Conservation (phyloP, 2,888 invertebrate genomes). For the Dryomyza anilis region DNA sequence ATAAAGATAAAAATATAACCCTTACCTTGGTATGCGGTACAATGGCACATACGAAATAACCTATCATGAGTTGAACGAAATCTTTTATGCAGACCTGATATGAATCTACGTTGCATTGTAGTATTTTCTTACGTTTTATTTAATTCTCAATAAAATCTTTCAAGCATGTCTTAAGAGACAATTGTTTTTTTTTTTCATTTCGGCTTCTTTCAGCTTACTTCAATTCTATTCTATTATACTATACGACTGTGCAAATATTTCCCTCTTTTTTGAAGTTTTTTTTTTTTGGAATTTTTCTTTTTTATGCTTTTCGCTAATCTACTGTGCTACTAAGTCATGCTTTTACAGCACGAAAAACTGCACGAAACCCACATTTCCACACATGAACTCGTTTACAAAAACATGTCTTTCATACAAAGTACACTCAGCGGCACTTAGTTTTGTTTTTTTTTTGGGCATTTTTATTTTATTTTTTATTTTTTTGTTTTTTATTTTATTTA, state of each 20-base stretch:
- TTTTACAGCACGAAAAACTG: too few species aligned
- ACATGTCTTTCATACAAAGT: constrained; percentile 15
- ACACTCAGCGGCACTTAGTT: neutral
- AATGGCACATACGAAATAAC: too few species aligned
- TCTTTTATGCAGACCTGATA: constrained; percentile 7
- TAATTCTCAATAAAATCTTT: constrained; percentile 55
- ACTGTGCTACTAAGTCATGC: constrained; percentile 8
- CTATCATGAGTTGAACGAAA: too few species aligned
- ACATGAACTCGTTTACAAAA: constrained; percentile 8
- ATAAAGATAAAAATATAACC: neutral
- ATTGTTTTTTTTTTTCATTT: constrained; percentile 15
- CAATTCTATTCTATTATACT: neutral
- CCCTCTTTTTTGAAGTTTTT: neutral
- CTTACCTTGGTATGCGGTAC: neutral
- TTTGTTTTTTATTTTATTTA: too few species aligned
- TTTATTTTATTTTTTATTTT: too few species aligned
- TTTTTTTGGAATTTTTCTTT: constrained; percentile 16
- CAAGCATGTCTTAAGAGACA: constrained; percentile 52
- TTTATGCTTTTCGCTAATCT: constrained; percentile 9
- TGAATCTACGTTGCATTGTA: neutral
- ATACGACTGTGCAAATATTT: too few species aligned
- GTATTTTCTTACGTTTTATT: neutral
- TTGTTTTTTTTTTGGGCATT: too few species aligned
- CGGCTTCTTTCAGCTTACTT: constrained; percentile 18
- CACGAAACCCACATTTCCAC: constrained; percentile 10